Evolutionary conservation across 2,888 invertebrate species (phyloP), one percentile per base, ranked within the genome.

Genomic region (Hartigia nigra): DNA sequence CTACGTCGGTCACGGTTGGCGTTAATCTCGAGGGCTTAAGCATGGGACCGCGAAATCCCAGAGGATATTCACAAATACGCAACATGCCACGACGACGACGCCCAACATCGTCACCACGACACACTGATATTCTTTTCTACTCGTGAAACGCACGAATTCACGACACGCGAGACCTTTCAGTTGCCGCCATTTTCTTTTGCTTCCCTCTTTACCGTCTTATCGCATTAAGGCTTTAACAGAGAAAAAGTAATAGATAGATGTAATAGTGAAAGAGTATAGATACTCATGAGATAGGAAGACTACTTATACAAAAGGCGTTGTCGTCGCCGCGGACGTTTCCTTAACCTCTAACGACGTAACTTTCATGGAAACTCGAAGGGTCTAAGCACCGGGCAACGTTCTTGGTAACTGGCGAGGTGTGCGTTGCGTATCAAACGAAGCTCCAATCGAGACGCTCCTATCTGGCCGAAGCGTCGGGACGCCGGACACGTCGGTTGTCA

Each of bases 11-110:
- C 83, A 81, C 84, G 79, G 81, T 83, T 77, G 81, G 82, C 84
- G 84, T 78, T 89, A 89, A 89, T 89, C 87, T 86, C 82, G 69
- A 76, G 81, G 84, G 86, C 85, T 88, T 87, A 86, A 81, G 81
- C 77, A 77, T 79, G 83, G 84, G 85, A 82, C 84, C 82, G 79
- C 82, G 81, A 86, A 89, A 89, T 89, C 89, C 88, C 86, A 81
- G 77, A 81, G 87, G 86, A 86, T 83, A 86, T 86, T 88, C 86
- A 83, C 82, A 82, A 83, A 86, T 86, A 82, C 86, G 84, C 82
- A 81, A 82, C 81, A 85, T 80, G 84, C 79, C 37, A 36, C 55
- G 55, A 55, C 5, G 55, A 55, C 55, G 23, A 55, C 55, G 23
- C 23, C 14, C 39, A 23, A 55, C 55, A 55, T 55, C 55, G 55